Evolutionary conservation across 2,888 invertebrate species (phyloP), one percentile per base, ranked within the genome.

Genomic region (Chrysotoxum bicinctum): DNA sequence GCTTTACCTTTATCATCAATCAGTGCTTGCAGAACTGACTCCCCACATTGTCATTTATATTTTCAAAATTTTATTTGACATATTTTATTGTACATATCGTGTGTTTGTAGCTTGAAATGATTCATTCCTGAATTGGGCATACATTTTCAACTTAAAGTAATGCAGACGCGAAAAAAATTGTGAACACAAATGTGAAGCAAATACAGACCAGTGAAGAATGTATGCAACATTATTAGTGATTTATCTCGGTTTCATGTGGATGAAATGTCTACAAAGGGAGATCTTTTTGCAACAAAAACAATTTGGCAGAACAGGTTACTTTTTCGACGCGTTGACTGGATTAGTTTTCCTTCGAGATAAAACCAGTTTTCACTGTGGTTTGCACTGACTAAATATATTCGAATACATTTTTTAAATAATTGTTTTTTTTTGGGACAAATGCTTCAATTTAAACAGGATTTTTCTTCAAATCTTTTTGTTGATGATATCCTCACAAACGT

Each of bases 241-340:
- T 9, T 8, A 16, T 12, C 9, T 40, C n/a, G 37, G 37, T 16
- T 37, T 64, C 6, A 70, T 37, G 19, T 56, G 52, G 43, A 60
- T 68, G 66, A 43, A 64, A 48, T 30, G 37, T 58, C 66, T 48
- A 16, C 66, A 12, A 48, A 60, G 9, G 66, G 12, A 19, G 30
- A 66, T 56, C 1, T 68, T 26, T 75, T 73, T 19, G 37, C 52
- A 48, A 45, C 43, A n/a, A 70, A 77, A 69, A 64, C 5, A 43
- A 64, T 83, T 79, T 40, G 74, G 64, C 26, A 50, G 52, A 83
- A 79, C 83, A 74, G 83, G 83, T 83, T 83, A 52, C 72, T 45
- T 78, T 56, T 82, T 62, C 10, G 43, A 70, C 56, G 26, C 48
- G 16, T 69, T 79, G 56, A 35, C 60, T 73, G 60, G 54, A 45